Percentiles rank a stretch among this genome's conserved stretches.
Conservation (phyloP, 2,888 invertebrate genomes). For the Corbicula japonica region DNA sequence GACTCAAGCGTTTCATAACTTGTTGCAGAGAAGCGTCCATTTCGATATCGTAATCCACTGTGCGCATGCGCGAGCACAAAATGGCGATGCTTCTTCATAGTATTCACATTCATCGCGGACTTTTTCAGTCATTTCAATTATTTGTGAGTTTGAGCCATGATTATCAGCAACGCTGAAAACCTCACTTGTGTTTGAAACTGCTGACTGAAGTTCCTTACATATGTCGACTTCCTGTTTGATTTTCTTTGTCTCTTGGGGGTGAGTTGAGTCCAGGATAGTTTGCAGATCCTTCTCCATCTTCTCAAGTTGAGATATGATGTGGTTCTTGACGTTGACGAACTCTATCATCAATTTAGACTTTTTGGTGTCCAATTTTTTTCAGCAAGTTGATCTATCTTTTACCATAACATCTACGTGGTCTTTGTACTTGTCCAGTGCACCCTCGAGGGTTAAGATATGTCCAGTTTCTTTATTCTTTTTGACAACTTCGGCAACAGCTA, state of each 20-base stretch:
- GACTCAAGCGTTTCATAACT: constrained; percentile 63
- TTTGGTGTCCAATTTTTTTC: constrained; percentile 64
- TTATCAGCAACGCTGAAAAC: constrained; percentile 59
- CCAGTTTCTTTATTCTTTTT: constrained; percentile 58
- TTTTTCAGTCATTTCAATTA: constrained; percentile 64
- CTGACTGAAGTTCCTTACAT: constrained; percentile 65
- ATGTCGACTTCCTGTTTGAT: constrained; percentile 64
- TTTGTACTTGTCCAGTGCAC: constrained; percentile 64
- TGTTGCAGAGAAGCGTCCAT: constrained; percentile 65
- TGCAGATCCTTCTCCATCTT: constrained; percentile 70
- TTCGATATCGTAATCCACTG: constrained; percentile 67
- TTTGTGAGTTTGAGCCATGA: constrained; percentile 69
- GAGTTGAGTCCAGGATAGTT: constrained; percentile 66
- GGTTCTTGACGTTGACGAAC: constrained; percentile 64
- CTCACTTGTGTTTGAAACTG: constrained; percentile 64
- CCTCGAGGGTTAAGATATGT: constrained; percentile 53
- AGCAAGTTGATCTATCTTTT: constrained; percentile 57
- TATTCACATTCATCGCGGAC: constrained; percentile 68
- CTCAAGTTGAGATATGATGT: constrained; percentile 68
- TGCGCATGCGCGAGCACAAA: constrained; percentile 59
- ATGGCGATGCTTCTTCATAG: constrained; percentile 70
- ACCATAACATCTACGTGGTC: constrained; percentile 59
- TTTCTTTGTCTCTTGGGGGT: constrained; percentile 65
- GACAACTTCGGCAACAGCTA: constrained; percentile 61
- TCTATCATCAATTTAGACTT: constrained; percentile 67